Percentiles rank a stretch among this genome's conserved stretches.
These are phyloP conservation scores for Hippocampus barbouri DNA, from an alignment of 2,113 vertebrate genomes.

Conservation along the genomic window DNA sequence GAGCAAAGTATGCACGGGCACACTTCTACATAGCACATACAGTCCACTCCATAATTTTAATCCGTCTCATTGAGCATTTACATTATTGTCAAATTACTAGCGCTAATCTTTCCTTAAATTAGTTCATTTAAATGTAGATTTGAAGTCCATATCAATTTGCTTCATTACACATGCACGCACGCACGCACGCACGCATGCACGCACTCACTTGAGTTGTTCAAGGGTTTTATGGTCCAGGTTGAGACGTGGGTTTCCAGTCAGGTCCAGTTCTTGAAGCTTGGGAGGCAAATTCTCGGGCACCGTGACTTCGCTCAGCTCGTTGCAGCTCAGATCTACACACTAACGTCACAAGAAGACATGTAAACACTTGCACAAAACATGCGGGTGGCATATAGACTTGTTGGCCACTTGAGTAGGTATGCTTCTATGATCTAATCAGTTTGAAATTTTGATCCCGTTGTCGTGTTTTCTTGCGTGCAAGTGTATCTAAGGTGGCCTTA, in stretches of 20 bases:
- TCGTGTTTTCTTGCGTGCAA: background rate
- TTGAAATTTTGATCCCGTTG: background rate
- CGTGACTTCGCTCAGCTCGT: slow-evolving; percentile 88
- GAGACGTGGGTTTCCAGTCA: slow-evolving; percentile 92
- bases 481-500: slow-evolving; percentile 41
- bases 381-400: background rate
- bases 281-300: slow-evolving; percentile 93
- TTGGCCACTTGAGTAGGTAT: background rate
- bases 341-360: slow-evolving; percentile 53
- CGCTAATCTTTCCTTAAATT: background rate
- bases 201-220: slow-evolving; percentile 89
- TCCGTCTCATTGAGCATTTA: too few species aligned
- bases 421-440: background rate
- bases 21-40: too few species aligned
- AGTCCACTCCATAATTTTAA: too few species aligned
- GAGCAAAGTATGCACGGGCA: background rate
- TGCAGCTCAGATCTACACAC: slow-evolving; percentile 98
- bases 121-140: background rate
- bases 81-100: too few species aligned
- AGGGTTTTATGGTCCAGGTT: slow-evolving; percentile 91
- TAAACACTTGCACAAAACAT: background rate
- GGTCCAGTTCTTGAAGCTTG: slow-evolving; percentile 93
- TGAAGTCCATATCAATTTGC: background rate
- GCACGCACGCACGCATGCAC: too few species aligned
- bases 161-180: background rate